These are phyloP conservation scores for Nansenia antarctica DNA, from an alignment of 2,113 vertebrate species.

Conservation along the genomic window DNA sequence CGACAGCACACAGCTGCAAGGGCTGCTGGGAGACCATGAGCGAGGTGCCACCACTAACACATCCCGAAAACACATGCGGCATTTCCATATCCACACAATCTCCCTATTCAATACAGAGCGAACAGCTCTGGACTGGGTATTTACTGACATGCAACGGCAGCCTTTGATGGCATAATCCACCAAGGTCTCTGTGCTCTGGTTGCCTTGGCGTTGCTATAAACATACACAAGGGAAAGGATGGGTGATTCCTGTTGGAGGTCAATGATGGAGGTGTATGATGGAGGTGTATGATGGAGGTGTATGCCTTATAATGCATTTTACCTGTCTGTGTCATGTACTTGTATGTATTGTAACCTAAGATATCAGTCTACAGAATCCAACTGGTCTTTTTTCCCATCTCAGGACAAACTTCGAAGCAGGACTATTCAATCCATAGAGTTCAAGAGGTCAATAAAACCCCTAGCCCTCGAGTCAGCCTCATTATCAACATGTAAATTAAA, in stretches of 20 bases:
- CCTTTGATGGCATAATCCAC: constrained; percentile 23
- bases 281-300: too few species aligned
- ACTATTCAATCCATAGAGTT: neutral
- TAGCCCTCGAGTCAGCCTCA: too few species aligned
- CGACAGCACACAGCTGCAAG: constrained; percentile 52
- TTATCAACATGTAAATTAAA: too few species aligned
- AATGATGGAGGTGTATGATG: too few species aligned
- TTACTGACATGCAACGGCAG: neutral
- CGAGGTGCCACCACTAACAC: neutral
- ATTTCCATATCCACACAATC: constrained; percentile 2
- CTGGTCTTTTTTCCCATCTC: neutral
- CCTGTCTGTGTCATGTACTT: neutral
- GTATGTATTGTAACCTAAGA: too few species aligned
- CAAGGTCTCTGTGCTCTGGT: neutral
- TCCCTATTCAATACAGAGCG: neutral
- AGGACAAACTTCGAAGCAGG: neutral
- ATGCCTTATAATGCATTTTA: too few species aligned
- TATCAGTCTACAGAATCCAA: neutral
- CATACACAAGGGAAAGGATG: too few species aligned
- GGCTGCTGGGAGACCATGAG: neutral
- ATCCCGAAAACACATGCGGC: constrained; percentile 1
- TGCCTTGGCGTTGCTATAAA: neutral
- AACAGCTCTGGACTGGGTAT: neutral
- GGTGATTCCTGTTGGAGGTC: too few species aligned
- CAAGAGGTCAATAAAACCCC: too few species aligned